Percentiles rank a stretch among this genome's conserved stretches.
These are phyloP conservation scores for Heliconius ethilla DNA, from an alignment of 2,888 invertebrate genomes.

Conservation along the genomic window DNA sequence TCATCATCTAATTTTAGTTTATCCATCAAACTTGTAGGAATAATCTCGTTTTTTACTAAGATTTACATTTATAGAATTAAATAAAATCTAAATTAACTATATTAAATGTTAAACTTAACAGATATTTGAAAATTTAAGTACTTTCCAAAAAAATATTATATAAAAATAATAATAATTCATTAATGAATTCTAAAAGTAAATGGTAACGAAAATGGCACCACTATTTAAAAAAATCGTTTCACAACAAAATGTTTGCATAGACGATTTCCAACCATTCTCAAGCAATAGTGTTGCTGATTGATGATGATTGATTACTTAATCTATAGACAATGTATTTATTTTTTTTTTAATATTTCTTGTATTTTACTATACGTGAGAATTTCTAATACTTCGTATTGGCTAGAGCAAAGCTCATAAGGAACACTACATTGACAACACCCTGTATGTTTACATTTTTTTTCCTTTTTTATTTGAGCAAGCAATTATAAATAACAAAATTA, in stretches of 20 bases:
- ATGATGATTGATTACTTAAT: not conserved
- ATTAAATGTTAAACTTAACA: slow-evolving; percentile 27
- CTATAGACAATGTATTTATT: not conserved
- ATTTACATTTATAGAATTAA: slow-evolving; percentile 39
- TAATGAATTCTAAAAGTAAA: slow-evolving; percentile 52
- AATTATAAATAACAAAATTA: slow-evolving; percentile 30
- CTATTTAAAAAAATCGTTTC: slow-evolving; percentile 40
- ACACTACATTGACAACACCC: slow-evolving; percentile 54
- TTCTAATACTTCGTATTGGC: slow-evolving; percentile 47
- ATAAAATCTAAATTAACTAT: slow-evolving; percentile 21
- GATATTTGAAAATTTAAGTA: slow-evolving; percentile 48
- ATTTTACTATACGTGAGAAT: slow-evolving; percentile 23
- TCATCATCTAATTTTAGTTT: no score
- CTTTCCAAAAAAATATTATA: slow-evolving; percentile 50
- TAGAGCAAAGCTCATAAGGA: slow-evolving; percentile 47
- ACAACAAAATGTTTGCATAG: not conserved
- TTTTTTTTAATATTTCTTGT: not conserved
- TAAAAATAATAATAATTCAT: slow-evolving; percentile 53
- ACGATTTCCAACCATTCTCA: not conserved
- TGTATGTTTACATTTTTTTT: slow-evolving; percentile 52
- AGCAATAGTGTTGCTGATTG: no score
- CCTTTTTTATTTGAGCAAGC: slow-evolving; percentile 59
- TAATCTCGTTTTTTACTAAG: slow-evolving; percentile 46
- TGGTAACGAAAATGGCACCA: slow-evolving; percentile 79
- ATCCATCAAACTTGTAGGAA: slow-evolving; percentile 42